Evolutionary conservation across 2,113 vertebrate species (phyloP), one percentile per base, ranked within the genome.

Genomic region (Macquaria ambigua): DNA sequence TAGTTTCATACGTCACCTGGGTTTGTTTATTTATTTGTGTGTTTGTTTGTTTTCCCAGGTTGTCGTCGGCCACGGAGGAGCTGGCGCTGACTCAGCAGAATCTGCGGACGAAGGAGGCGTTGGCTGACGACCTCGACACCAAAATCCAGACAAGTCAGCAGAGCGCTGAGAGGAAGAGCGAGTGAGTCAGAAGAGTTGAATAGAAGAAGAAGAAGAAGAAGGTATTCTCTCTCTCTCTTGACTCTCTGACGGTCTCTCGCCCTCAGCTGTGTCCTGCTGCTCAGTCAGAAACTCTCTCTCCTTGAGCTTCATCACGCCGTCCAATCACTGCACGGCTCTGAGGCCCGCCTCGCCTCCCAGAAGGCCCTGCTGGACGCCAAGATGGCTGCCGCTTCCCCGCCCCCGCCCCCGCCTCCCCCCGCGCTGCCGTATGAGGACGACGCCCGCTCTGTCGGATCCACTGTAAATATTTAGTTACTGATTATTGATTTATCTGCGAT

Each of bases 381-480:
- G 82, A 97, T 99, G 69, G 89, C 87, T 0, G 58, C 79, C 0
- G 81, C 82, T 0, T 96, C 97, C 4, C 95, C 97, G 0, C 76
- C 91, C 25, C 97, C 98, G 23, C 97, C 97, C 5, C 97, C 98
- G 2, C 97, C 98, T 6, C 97, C 97, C 70, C 97, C 96, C 3
- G 96, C 97, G 4, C 94, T 98, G 69, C 98, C 97, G 56, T 99
- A 99, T 6, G 98, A 99, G 93, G 98, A 99, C 56, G 98, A 99
- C 85, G 96, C 97, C 1, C 96, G 98, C 90, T 99, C 98, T 1
- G 95, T 99, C 5, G 96, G 97, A 77, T 99, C 98, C 50, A 96
- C 98, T 79, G 98, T 99, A 94, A 90, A 31, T 28, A 41, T 34
- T 16, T 0, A 21, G 2, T 43, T 4, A 28, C 37, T 18, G 8